Conservation (phyloP, 1,140 invertebrate species). For the fruit fly (Drosophila melanogaster) region DNA sequence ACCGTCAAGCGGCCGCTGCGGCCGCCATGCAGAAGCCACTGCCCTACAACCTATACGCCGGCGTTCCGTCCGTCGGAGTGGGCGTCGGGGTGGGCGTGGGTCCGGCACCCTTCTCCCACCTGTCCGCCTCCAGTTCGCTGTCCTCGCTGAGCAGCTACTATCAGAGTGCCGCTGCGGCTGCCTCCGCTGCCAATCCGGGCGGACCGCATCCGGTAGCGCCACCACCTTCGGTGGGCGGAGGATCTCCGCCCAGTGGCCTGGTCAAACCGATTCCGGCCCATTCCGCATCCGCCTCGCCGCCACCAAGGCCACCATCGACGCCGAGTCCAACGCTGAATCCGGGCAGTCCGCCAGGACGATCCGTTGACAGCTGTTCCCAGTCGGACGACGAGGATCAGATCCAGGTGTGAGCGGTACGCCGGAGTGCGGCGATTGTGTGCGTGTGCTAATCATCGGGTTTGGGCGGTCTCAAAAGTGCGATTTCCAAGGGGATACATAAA, state of each 20-base stretch:
- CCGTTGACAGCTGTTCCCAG: conserved; percentile 79
- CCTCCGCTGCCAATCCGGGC: conserved; percentile 46
- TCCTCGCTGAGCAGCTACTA: conserved; percentile 84
- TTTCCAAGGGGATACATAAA: background rate
- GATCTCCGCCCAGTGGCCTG: conserved; percentile 23
- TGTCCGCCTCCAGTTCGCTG: conserved; percentile 83
- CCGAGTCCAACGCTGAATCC: conserved; percentile 83
- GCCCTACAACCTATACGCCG: conserved; percentile 88
- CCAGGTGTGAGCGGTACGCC: conserved; percentile 68
- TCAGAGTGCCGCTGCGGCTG: conserved; percentile 72
- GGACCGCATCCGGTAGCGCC: conserved; percentile 24
- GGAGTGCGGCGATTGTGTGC: background rate
- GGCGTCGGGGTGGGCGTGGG: conserved; percentile 54
- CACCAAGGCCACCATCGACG: conserved; percentile 67
- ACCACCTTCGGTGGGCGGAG: background rate
- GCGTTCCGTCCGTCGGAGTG: conserved; percentile 70
- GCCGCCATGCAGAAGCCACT: conserved; percentile 93
- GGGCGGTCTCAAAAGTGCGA: background rate
- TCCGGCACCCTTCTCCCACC: conserved; percentile 77
- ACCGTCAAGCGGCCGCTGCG: conserved; percentile 89
- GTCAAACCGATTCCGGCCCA: conserved; percentile 9
- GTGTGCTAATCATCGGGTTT: conserved; percentile 1
- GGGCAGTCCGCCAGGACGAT: conserved; percentile 82
- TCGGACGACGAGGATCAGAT: conserved; percentile 84
- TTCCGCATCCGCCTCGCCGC: conserved; percentile 31